Conservation (phyloP, 64 coral and sea anemone genomes). For the Dendronephthya gigantea region DNA sequence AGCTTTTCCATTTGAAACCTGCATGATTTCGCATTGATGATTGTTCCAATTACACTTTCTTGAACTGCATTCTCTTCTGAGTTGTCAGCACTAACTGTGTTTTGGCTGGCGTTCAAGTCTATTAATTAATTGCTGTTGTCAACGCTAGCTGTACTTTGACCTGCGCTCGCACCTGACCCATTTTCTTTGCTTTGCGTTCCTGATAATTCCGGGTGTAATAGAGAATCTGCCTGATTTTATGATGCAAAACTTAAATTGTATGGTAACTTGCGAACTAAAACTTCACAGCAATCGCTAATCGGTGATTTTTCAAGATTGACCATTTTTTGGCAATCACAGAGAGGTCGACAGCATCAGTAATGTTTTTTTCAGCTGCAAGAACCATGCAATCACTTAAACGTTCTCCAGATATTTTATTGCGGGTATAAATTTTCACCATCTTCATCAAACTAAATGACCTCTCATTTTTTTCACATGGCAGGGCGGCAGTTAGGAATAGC, state of each 20-base stretch:
- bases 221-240: not conserved
- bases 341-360: not conserved
- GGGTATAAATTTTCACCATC: not conserved
- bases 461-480: not conserved
- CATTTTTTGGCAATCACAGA: not conserved
- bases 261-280: not conserved
- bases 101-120: no score
- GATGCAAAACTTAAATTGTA: not conserved
- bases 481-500: not conserved
- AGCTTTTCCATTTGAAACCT: no score
- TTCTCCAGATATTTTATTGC: not conserved
- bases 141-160: no score
- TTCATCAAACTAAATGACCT: constrained; percentile 10
- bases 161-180: no score
- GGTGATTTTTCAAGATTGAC: not conserved
- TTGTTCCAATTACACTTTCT: no score
- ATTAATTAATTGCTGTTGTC: no score
- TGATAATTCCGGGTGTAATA: no score
- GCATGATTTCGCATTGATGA: no score
- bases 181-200: no score
- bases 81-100: no score
- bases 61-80: no score
- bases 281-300: not conserved
- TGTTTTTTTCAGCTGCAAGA: not conserved
- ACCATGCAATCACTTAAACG: constrained; percentile 6